Conservation (phyloP, 2,888 invertebrate species). For the Drosophila rellima region DNA sequence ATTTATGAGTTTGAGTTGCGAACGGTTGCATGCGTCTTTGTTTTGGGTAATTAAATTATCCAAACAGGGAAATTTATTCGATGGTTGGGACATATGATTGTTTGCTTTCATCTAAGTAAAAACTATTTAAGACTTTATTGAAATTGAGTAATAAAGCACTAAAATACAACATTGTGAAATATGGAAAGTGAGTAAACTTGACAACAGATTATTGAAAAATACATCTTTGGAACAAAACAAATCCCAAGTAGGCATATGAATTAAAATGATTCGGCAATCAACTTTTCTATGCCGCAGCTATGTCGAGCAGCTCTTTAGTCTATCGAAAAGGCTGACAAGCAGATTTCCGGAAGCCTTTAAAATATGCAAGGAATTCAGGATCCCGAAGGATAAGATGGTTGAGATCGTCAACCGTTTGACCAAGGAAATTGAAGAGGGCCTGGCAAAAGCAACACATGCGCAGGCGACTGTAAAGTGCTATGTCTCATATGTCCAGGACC, state of each 20-base stretch:
- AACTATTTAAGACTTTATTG: not conserved
- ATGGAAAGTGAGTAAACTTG: not conserved
- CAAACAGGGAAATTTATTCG: conserved; percentile 20
- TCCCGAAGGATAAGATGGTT: not conserved
- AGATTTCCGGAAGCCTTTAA: conserved; percentile 3
- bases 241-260: conserved; percentile 7
- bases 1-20: conserved; percentile 30
- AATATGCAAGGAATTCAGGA: conserved; percentile 5
- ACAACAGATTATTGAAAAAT: not conserved
- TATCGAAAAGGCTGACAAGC: not conserved
- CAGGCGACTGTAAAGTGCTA: conserved; percentile 1
- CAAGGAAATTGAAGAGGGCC: conserved; percentile 1
- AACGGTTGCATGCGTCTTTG: conserved; percentile 22
- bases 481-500: conserved; percentile 7
- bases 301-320: not conserved
- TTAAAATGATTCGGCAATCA: conserved; percentile 12
- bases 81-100: not conserved
- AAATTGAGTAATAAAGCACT: too few relatives aligned
- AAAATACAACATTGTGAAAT: too few relatives aligned
- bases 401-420: conserved; percentile 1
- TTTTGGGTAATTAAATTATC: conserved; percentile 48
- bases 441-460: conserved; percentile 1
- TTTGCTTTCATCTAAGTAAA: not conserved
- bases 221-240: not conserved
- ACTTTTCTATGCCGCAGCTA: not conserved